A percentile compares a stretch with the other conserved stretches of the same genome.
phyloP scores from a whole-genome alignment of 2,888 invertebrate genomes.

The Chrysopilus asiliformis region DNA sequence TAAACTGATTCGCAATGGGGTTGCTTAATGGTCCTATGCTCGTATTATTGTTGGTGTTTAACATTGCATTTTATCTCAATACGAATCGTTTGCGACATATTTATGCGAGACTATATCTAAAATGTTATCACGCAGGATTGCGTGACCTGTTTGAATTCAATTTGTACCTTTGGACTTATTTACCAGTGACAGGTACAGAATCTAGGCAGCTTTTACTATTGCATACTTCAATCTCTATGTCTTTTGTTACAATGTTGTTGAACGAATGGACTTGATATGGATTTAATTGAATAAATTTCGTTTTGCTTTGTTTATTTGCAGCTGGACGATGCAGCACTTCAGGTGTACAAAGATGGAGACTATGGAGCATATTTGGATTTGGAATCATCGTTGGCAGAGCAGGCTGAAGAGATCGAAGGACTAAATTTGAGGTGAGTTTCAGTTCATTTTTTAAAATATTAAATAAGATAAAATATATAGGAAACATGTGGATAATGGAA shows the following conservation, averaged over 20 bases:
- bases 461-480: too few species aligned
- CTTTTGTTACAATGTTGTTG: neutral
- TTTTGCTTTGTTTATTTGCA: too few species aligned
- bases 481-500: too few species aligned
- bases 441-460: too few species aligned
- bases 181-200: too few species aligned
- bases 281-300: neutral
- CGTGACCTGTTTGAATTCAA: neutral
- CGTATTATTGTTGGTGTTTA: too few species aligned
- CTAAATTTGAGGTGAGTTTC: constrained; percentile 87
- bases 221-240: neutral
- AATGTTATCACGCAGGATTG: neutral
- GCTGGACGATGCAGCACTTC: constrained; percentile 95
- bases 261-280: neutral
- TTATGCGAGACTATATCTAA: too few species aligned
- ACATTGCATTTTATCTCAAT: too few species aligned
- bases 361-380: constrained; percentile 94
- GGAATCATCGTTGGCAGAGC: constrained; percentile 92
- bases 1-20: too few species aligned
- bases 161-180: neutral
- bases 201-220: too few species aligned
- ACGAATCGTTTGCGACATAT: too few species aligned
- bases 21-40: too few species aligned
- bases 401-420: constrained; percentile 94
- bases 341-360: constrained; percentile 94